Evolutionary conservation across 1,140 invertebrate species (phyloP), one percentile per base, ranked within the genome.

Genomic region (Prorops nasuta): DNA sequence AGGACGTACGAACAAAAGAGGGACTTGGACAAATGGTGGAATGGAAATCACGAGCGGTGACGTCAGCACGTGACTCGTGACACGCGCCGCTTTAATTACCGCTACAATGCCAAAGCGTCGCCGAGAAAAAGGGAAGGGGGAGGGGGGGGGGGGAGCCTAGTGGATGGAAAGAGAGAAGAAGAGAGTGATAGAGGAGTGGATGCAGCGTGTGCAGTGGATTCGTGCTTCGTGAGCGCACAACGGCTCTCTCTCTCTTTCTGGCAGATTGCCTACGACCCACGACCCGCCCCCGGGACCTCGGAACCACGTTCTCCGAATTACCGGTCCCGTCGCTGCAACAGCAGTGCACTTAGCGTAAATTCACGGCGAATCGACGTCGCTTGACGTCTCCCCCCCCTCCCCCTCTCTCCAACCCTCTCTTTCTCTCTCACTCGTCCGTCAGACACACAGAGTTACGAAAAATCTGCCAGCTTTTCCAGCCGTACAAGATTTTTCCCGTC

Each of bases 61-160:
- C 66, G 62, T 68, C 66, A 63, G 51, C 44, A 60, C 65, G 63
- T 63, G 66, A 68, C 62, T 74, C 53, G 67, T 64, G 64, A 73
- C 64, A 67, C 67, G 64, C 62, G 69, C 58, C 59, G 52, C 60
- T 72, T 75, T 75, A 75, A 75, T 75, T 75, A 72, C 62, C 63
- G 63, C 57, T 61, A 71, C 66, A 71, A 70, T 67, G 61, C 66
- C 62, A 58, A 71, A 69, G 66, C 48, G 51, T 54, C 46, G 58
- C 10, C 42, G 56, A 55, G 57, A 47, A 60, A 55, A 52, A 39
- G 32, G 17, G 41, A 24, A 34, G n/a, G 24, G 21, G 39, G 37
- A 44, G 38, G 32, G 49, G 45, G 22, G 39, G 46, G 32, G 20
- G 31, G 36, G 17, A 16, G 10, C 17, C 10, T 9, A 15, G 10